Percentiles rank a stretch among this genome's conserved stretches.
Evolutionary conservation across 2,888 invertebrate genomes (phyloP).

Genomic region (Micoletzkya japonica): DNA sequence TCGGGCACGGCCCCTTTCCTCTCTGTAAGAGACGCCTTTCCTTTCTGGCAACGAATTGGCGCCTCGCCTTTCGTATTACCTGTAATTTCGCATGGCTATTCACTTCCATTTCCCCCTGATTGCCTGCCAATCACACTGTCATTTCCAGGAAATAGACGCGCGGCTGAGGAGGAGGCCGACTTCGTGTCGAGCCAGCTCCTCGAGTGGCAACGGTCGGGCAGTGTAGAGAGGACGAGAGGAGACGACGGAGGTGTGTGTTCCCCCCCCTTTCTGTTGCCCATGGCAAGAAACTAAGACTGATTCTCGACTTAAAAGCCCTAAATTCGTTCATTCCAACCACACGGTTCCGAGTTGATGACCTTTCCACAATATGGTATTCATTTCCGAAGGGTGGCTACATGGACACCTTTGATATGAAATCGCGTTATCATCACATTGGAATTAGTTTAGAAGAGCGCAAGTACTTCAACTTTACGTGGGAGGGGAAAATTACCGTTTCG

Average conservation of each 20-base stretch:
- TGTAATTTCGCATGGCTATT: background rate
- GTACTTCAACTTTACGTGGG: background rate
- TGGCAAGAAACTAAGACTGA: background rate
- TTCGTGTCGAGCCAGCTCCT: background rate
- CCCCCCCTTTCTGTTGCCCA: no score
- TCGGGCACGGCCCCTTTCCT: background rate
- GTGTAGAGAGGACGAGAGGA: background rate
- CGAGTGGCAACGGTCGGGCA: background rate
- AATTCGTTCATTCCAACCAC: background rate
- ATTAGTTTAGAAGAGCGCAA: no score
- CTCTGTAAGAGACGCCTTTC: background rate
- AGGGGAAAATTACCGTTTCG: background rate
- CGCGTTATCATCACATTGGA: no score
- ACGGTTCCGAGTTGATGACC: background rate
- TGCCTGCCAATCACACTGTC: background rate
- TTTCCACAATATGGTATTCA: background rate
- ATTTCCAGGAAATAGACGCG: background rate
- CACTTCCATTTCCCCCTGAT: background rate
- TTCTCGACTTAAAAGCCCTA: background rate
- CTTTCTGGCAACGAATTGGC: background rate
- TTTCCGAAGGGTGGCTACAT: no score
- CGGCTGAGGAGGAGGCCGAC: background rate
- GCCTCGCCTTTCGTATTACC: background rate
- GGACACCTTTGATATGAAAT: no score
- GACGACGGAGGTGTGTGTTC: no score